Base-by-base conservation (phyloP, 2,797 vertebrate genomes). In the Eupleurogrammus muticus region DNA sequence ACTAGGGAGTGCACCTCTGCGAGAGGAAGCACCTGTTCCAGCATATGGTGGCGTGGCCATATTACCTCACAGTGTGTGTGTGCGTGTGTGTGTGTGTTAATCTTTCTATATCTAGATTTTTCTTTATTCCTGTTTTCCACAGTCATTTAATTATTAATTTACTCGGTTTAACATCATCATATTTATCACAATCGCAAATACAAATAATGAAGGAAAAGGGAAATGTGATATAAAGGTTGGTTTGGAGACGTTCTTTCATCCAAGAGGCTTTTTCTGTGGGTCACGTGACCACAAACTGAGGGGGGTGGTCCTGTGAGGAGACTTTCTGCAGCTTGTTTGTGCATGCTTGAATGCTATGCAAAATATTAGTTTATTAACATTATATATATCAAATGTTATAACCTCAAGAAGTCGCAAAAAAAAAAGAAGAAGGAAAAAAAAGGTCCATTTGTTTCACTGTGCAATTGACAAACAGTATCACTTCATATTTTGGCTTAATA, bases 11-110 rank as follows among this genome's bases (percentile, higher is more conserved):
- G 7, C 47, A 54, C 36, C n/a, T 36, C 40, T 52, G 46, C 50
- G 72, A 84, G 59, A 63, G 28, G 50, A 73, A 79, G 67, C 87
- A 87, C 83, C 87, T 87, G 87, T 78, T 84, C 66, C 35, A 55
- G 70, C 83, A 84, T 84, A 85, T 80, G 77, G 51, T 24, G 6
- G 14, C 40, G 8, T 17, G 32, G 61, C 49, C 48, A 66, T 10
- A 42, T 57, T 53, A 63, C 50, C 40, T 59, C 51, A 20, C 11
- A 1, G 1, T 13, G 44, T 64, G 48, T 65, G 24, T 52, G 57
- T 36, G 23, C 40, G 28, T 66, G 55, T 50, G 57, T 63, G 32
- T 51, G 48, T 63, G 23, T 32, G 53, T 55, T 3, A 6, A 28
- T 28, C 28, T 28, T 28, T 28, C 28, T 6, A 28, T 28, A 3